Conservation (phyloP, 2,113 vertebrate genomes). For the Euleptes europaea region DNA sequence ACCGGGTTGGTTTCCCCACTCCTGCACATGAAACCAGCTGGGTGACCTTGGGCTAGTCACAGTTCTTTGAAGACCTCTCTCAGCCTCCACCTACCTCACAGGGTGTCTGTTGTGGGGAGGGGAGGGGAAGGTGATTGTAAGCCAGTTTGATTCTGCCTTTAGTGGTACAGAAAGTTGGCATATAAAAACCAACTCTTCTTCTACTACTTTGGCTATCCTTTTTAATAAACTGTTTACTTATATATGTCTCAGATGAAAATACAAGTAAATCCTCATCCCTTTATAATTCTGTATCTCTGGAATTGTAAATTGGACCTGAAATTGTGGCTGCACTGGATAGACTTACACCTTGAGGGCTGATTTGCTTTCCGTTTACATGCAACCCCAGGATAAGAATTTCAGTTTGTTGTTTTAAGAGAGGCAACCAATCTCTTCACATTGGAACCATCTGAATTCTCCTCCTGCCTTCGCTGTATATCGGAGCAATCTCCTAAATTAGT, state of each 20-base stretch:
- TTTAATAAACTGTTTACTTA: neutral
- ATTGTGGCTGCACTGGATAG: neutral
- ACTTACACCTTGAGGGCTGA: slow-evolving; percentile 54
- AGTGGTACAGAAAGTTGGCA: no score
- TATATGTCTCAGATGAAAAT: neutral
- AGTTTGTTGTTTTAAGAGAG: slow-evolving; percentile 70
- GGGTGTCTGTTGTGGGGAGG: no score
- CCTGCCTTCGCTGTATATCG: slow-evolving; percentile 67
- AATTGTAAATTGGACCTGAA: slow-evolving; percentile 37
- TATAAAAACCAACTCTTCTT: no score
- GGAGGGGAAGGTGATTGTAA: no score
- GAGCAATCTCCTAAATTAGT: slow-evolving; percentile 71
- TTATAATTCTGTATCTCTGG: slow-evolving; percentile 30
- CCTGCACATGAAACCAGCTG: no score
- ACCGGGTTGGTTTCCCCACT: no score
- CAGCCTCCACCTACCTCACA: no score
- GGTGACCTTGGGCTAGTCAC: no score
- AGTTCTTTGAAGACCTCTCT: no score
- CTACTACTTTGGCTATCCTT: neutral
- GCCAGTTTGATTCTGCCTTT: no score
- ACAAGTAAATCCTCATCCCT: neutral
- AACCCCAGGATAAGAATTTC: slow-evolving; percentile 63
- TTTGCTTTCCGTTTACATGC: slow-evolving; percentile 63
- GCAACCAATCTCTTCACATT: slow-evolving; percentile 48
- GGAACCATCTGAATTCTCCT: slow-evolving; percentile 68